Evolutionary conservation across 2,113 vertebrate genomes (phyloP), one percentile per base, ranked within the genome.

Genomic region (Apodemus speciosus): DNA sequence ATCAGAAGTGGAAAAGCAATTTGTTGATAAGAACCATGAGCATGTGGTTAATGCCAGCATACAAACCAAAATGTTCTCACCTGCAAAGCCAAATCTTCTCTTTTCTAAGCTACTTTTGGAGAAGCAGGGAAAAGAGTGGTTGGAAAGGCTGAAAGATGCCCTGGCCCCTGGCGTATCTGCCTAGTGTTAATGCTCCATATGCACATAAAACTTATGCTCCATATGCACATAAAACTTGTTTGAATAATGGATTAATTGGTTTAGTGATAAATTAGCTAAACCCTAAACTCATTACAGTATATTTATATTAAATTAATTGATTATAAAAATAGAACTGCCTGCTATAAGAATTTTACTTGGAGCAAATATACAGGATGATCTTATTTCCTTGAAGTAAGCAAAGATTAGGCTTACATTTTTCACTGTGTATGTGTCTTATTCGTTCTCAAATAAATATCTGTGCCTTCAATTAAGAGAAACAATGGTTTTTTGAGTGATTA

Each of bases 301-400:
- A 94, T 93, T 95, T 92, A 64, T 9, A 87, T 83, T 75, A 95
- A 91, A 93, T 94, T 90, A 95, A 93, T 88, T 51, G n/a, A 92
- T 86, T 92, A 96, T 86, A 93, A 93, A 95, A 87, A 76, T 73
- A 76, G 91, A 96, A 95, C 76, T 88, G 53, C 88, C 35, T 43
- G 23, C 68, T 87, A 58, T 8, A 80, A 75, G 95, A 94, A 95
- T 87, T 91, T 84, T 85, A 90, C 51, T 95, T 93, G 66, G 30
- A 30, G 62, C 85, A 96, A 91, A 81, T 13, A 75, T 49, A 87
- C 66, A 68, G 83, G 21, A 35, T 23, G 30, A 68, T 68, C 18
- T 91, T 92, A 89, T 91, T 95, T 90, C 68, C 72, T 46, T 49
- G 43, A 18, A 90, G n/a, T 25, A 80, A 89, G 49, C 66, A 27